Conservation (phyloP, 2,888 invertebrate genomes). For the Xanthia icteritia region DNA sequence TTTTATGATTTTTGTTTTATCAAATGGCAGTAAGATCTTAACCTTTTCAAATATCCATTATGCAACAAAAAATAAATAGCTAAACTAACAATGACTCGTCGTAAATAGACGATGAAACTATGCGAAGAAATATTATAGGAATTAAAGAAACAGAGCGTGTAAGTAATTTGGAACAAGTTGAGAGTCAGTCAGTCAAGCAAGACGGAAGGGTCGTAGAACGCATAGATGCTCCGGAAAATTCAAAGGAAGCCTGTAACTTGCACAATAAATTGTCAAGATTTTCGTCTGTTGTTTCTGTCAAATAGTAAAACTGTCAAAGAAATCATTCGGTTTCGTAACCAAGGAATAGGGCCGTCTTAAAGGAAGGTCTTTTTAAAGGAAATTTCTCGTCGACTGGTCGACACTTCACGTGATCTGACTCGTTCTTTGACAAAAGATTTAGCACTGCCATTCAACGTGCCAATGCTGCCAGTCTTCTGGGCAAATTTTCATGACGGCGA, state of each 20-base stretch:
- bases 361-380: too few relatives aligned
- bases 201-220: background rate
- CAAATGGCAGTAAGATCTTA: background rate
- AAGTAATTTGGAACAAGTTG: background rate
- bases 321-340: too few relatives aligned
- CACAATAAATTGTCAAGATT: background rate
- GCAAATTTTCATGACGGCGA: too few relatives aligned
- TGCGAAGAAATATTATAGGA: background rate
- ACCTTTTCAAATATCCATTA: slow-evolving; percentile 14
- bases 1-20: slow-evolving; percentile 1
- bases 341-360: background rate
- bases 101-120: background rate
- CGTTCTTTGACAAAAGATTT: too few relatives aligned
- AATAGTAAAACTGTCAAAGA: background rate
- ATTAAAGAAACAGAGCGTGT: slow-evolving; percentile 14
- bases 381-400: too few relatives aligned
- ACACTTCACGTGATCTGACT: too few relatives aligned
- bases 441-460: too few relatives aligned
- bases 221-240: slow-evolving; percentile 1
- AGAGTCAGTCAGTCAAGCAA: background rate
- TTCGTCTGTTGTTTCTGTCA: too few relatives aligned
- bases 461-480: too few relatives aligned
- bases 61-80: background rate
- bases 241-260: background rate
- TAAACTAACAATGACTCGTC: background rate